Base-by-base conservation (phyloP, 1,140 invertebrate species). In the Bactericera cockerelli region DNA sequence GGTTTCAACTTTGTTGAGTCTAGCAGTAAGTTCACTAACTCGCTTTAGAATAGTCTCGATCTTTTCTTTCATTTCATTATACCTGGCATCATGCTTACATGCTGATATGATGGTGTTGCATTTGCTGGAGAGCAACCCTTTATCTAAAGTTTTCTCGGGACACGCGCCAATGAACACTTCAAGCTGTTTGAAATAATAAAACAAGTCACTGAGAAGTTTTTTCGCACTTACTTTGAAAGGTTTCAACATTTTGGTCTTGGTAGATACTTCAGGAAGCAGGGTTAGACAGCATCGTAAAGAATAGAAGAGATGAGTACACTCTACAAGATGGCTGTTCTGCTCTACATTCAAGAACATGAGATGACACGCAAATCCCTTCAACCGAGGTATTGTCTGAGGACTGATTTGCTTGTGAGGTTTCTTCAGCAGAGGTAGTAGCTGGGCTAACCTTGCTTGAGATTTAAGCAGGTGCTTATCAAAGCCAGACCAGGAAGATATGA, bases 401-500 rank as follows among this genome's bases (percentile, higher is more conserved):
- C 86, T 87, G 26, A 97, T 70, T 66, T 95, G 89, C 63, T 83
- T 79, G 28, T 85, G 80, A 0, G 85, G 84, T 2, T 66, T 64
- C 31, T 76, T 60, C 65, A 87, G 68, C 16, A 81, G 74, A 53
- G 72, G 75, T 19, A 81, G 76, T 6, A 95, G 74, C 1, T 82
- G 73, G 39, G 82, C 77, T 56, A 83, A 72, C 54, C 84, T 75
- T 19, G 83, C 78, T 10, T 89, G 73, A 53, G 81, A 84, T 64
- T 80, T 79, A 59, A 83, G 81, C 67, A 84, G 88, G 70, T 89
- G 90, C 21, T 77, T 77, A 56, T 87, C 81, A 70, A 86, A 86
- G 0, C 78, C 79, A 2, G 79, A 72, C 88, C 88, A 91, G 33
- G 82, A 71, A 1, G 74, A 72, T 8, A 77, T 62, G 60, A 83